Percentiles rank a stretch among this genome's conserved stretches.
phyloP scores from a whole-genome alignment of 1,140 invertebrate species.

The Eumeta japonica region DNA sequence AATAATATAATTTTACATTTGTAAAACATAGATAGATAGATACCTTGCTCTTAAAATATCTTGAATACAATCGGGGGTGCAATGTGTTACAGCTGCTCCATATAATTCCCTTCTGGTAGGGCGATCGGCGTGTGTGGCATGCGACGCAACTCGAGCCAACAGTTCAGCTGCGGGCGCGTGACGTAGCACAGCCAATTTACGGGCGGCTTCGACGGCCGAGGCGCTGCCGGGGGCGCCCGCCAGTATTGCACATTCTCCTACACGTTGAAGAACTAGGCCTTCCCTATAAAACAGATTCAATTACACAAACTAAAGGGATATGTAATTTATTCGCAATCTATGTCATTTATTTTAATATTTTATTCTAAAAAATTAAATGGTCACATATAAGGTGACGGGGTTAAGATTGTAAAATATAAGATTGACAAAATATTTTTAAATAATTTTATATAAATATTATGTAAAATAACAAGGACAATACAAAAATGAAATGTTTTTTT shows the following conservation, averaged over 20 bases:
- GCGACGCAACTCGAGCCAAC: slow-evolving; percentile 15
- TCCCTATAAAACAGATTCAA: slow-evolving; percentile 27
- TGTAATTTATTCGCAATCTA: neutral
- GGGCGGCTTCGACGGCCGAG: slow-evolving; percentile 17
- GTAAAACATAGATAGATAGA: too few relatives aligned
- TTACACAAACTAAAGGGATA: neutral
- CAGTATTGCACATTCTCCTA: slow-evolving; percentile 16
- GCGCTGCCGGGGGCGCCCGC: slow-evolving; percentile 13
- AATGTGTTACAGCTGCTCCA: slow-evolving; percentile 21
- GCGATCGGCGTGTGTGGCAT: slow-evolving; percentile 19
- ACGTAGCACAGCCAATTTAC: slow-evolving; percentile 23
- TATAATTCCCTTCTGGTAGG: slow-evolving; percentile 13
- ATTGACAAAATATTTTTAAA: too few relatives aligned
- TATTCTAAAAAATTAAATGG: neutral
- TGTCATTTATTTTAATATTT: neutral
- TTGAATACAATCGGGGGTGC: slow-evolving; percentile 11
- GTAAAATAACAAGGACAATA: too few relatives aligned
- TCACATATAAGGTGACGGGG: neutral
- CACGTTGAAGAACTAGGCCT: slow-evolving; percentile 23
- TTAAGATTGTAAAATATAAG: too few relatives aligned
- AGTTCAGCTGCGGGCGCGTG: slow-evolving; percentile 21
- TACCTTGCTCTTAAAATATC: slow-evolving; percentile 23
- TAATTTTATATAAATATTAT: too few relatives aligned
- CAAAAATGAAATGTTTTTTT: too few relatives aligned
- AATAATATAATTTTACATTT: too few relatives aligned